Conservation (phyloP, 2,113 vertebrate species). For the Camelus dromedarius region DNA sequence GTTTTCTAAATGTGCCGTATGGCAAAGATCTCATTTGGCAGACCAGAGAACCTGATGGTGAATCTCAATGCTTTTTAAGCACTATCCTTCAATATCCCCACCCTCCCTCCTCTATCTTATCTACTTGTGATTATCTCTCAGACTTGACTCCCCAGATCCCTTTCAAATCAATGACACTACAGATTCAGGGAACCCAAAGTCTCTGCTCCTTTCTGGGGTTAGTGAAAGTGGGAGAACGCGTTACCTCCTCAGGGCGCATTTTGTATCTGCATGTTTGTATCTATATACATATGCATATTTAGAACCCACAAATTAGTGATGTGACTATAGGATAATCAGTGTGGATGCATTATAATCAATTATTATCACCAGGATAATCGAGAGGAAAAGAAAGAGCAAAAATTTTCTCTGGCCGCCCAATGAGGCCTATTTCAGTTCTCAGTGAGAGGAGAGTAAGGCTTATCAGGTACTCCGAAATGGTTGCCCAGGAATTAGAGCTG, state of each 20-base stretch:
- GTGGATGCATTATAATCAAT: slow-evolving; percentile 7
- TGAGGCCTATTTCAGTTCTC: slow-evolving; percentile 17
- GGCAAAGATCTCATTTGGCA: background rate
- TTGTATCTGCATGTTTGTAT: background rate
- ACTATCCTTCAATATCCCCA: background rate
- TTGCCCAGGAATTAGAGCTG: slow-evolving; percentile 31
- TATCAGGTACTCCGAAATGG: slow-evolving; percentile 32
- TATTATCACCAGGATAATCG: slow-evolving; percentile 53
- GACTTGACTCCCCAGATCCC: background rate
- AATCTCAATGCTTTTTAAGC: background rate
- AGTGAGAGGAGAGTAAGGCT: background rate
- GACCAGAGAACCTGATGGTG: background rate
- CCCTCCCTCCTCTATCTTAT: background rate
- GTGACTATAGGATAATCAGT: slow-evolving; percentile 40
- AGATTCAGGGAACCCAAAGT: background rate
- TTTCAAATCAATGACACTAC: background rate
- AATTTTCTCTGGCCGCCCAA: slow-evolving; percentile 55
- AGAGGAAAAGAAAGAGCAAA: slow-evolving; percentile 51
- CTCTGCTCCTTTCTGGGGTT: background rate
- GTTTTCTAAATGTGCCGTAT: background rate
- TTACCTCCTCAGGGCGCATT: background rate
- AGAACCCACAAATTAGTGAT: slow-evolving; percentile 47
- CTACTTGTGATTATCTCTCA: background rate
- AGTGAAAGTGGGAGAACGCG: background rate
- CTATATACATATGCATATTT: slow-evolving; percentile 8